Base-by-base conservation (phyloP, 1,140 invertebrate species). In the Drosophila mayri region DNA sequence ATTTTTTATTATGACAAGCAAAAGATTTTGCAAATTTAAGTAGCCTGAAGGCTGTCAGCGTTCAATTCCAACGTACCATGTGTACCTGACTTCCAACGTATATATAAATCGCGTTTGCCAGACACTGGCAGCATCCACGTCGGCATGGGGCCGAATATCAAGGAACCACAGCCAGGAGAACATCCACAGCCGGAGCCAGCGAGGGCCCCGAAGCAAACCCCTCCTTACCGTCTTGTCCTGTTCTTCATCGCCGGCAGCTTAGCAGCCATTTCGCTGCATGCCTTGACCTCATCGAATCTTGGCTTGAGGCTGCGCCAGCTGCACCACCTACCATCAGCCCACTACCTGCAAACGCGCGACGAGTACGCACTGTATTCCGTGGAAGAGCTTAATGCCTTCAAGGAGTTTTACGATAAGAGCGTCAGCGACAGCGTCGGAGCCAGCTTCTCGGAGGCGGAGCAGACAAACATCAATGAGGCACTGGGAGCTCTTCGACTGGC, bases 401-500 rank as follows among this genome's bases (percentile, higher is more conserved):
- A 79, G 22, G 85, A 91, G 72, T 91, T 86, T 18, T 88, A 92
- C 20, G 83, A 87, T 30, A 81, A 85, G 46, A 86, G 81, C 47
- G 50, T 82, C 32, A 77, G 74, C n/a, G 84, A 90, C 20, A 83
- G 79, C 50, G 76, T 86, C 8, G 90, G 76, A 0, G 40, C 59
- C 14, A 83, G 44, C 18, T 84, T 52, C 18, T 54, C 82, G 5
- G 78, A 85, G 37, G 76, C 81, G 2, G 79, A 83, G 4, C 65
- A 85, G 20, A 83, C 87, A 0, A 92, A 92, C 49, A 73, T 90
- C 4, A 91, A 92, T 41, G 98, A 99, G 94, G 97, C 98, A 1
- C 93, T 98, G 20, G 95, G 96, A 58, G 96, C 97, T 1, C 92
- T 99, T 58, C 95, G 97, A 73, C 94, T 97, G 37, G 98, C 98